Base-by-base conservation (phyloP, 2,797 vertebrate species). In the Lycodopsis pacificus region DNA sequence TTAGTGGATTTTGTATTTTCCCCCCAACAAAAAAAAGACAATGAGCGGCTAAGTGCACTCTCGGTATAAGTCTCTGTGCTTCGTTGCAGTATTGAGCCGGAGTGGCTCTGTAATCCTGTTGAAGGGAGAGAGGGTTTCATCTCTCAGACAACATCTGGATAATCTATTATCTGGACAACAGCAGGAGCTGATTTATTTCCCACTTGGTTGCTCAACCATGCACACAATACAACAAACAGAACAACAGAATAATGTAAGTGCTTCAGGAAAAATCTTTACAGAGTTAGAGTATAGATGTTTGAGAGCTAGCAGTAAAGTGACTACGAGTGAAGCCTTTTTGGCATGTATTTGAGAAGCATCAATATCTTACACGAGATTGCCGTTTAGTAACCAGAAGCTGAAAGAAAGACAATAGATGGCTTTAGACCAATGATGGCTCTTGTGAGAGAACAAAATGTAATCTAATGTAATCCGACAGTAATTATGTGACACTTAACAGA, bases 1-100 rank as follows among this genome's bases (percentile, higher is more conserved):
- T 81, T 64, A 27, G 66, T 73, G 66, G 80, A 57, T 81, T 90
- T 83, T 74, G 59, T 77, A 27, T 79, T 83, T 78, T 36, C 66
- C 42, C 42, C 42, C 15, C 22, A 53, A 57, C 71, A 76, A 69
- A 85, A 79, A 79, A 89, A 19, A 25, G 34, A 68, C 72, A 48
- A 10, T 14, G 2, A 51, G 57, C 2, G 27, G 72, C 58, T 72
- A 75, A 85, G 36, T 78, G 71, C 71, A 65, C 72, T 19, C 64
- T 76, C 17, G 65, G 61, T 77, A 25, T 57, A 59, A 51, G 61
- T 72, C 36, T 42, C 32, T 48, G 27, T 71, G 69, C 53, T 67
- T 64, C 14, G n/a, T 53, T 69, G 62, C 53, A 20, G 32, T 65
- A 30, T 85, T 51, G 67, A 70, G 40, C 40, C 12, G 11, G 63